Evolutionary conservation across 2,797 vertebrate genomes (phyloP).

Genomic region (Bothrops alternatus): DNA sequence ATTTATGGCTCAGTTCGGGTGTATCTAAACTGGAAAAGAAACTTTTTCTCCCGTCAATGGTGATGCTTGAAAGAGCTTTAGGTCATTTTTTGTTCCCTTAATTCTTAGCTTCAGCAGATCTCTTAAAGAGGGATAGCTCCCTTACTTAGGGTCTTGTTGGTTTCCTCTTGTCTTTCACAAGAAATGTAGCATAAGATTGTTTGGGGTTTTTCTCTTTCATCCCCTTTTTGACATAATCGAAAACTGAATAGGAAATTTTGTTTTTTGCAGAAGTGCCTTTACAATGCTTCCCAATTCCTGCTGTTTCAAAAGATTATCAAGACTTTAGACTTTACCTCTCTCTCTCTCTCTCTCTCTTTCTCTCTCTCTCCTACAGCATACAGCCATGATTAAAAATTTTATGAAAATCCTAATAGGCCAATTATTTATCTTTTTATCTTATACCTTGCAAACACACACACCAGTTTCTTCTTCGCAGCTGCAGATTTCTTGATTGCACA

Average conservation of each 20-base stretch:
- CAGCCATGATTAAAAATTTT: background rate
- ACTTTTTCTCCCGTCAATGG: background rate
- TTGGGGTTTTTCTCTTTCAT: background rate
- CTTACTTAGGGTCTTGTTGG: background rate
- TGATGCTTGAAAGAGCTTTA: background rate
- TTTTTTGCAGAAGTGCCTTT: background rate
- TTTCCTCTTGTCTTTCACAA: background rate
- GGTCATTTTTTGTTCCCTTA: background rate
- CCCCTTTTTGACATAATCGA: background rate
- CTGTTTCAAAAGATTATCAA: background rate
- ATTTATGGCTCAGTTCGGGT: background rate
- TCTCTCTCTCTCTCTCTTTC: background rate
- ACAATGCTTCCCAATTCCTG: background rate
- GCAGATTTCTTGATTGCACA: slow-evolving; percentile 81
- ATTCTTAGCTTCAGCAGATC: background rate
- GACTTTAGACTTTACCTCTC: background rate
- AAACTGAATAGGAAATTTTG: background rate
- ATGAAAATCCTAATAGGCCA: background rate
- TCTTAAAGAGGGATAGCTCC: background rate
- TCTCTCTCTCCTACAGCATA: background rate
- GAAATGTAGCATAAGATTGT: background rate
- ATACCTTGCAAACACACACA: slow-evolving; percentile 88
- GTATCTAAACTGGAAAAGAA: background rate
- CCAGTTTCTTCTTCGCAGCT: slow-evolving; percentile 77
- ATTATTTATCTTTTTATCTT: background rate